These are phyloP conservation scores for Bradysia coprophila DNA, from an alignment of 1,140 invertebrate genomes.

Conservation along the genomic window DNA sequence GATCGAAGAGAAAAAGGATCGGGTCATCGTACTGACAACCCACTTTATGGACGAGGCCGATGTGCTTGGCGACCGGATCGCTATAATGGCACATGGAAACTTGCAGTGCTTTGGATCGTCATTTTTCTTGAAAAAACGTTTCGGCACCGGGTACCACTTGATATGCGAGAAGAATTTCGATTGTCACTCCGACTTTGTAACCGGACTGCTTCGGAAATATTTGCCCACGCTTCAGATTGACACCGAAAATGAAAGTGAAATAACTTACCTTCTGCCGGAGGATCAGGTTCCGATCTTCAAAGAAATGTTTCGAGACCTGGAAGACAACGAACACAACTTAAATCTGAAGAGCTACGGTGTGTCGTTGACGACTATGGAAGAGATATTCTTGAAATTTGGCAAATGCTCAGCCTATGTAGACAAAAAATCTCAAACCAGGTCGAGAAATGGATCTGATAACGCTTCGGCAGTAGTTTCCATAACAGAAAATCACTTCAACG, in stretches of 20 bases:
- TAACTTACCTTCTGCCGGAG: constrained; percentile 14
- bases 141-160: constrained; percentile 29
- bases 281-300: constrained; percentile 36
- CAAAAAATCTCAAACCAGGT: neutral
- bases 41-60: constrained; percentile 97
- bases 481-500: neutral
- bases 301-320: constrained; percentile 33
- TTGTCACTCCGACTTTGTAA: neutral
- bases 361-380: constrained; percentile 83
- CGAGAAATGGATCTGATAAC: neutral
- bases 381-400: constrained; percentile 37
- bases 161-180: neutral
- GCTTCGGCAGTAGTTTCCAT: neutral
- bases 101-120: constrained; percentile 67
- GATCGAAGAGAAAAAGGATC: constrained; percentile 15
- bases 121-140: constrained; percentile 66
- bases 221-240: neutral
- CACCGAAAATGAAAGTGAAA: neutral
- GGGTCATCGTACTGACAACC: constrained; percentile 81
- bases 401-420: neutral
- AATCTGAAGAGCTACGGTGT: constrained; percentile 74
- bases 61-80: constrained; percentile 73
- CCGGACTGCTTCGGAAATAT: neutral
- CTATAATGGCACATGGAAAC: constrained; percentile 65
- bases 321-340: constrained; percentile 19